Base-by-base conservation (phyloP, 2,888 invertebrate species). In the Phortica magna region DNA sequence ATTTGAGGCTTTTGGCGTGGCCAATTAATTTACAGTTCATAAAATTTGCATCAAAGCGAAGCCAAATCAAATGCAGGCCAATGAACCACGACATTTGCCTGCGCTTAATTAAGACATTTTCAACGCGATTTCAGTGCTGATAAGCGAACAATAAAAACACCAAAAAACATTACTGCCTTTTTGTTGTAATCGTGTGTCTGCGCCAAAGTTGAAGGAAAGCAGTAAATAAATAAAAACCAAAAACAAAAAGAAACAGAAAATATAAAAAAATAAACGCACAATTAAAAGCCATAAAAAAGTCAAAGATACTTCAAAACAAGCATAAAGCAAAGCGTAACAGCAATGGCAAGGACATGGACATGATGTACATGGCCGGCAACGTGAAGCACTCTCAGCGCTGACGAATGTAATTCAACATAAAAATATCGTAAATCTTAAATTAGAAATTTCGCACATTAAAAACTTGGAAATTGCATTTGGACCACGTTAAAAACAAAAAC, bases 401-500 rank as follows among this genome's bases (percentile, higher is more conserved):
- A 17, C 39, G 80, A 81, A 80, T 86, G 86, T 83, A 86, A 83
- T 86, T 88, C 88, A 81, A 88, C 87, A 87, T 87, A 87, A 88
- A 88, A 88, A 85, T 82, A 87, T 83, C 85, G 85, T 87, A 85
- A 88, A 87, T 88, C 87, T 88, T 88, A 87, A 87, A 88, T 87
- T 87, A 87, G 88, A 87, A 88, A 88, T 88, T 88, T 88, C 85
- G 83, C 86, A 85, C 87, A 87, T 87, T 87, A 87, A 88, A 87
- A 87, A 87, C 87, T 87, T 88, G 88, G 85, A 84, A 87, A 87
- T 88, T 87, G 87, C 87, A 87, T 83, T 87, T 83, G 48, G 48
- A 48, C 10, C 14, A 48, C 14, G 48, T 48, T 14, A 14, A 48
- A 31, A 48, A 48, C 48, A 14, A 48, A 14, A 48, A 48, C 14